These are phyloP conservation scores for Anoplolepis gracilipes DNA, from an alignment of 1,140 invertebrate genomes.

Conservation along the genomic window DNA sequence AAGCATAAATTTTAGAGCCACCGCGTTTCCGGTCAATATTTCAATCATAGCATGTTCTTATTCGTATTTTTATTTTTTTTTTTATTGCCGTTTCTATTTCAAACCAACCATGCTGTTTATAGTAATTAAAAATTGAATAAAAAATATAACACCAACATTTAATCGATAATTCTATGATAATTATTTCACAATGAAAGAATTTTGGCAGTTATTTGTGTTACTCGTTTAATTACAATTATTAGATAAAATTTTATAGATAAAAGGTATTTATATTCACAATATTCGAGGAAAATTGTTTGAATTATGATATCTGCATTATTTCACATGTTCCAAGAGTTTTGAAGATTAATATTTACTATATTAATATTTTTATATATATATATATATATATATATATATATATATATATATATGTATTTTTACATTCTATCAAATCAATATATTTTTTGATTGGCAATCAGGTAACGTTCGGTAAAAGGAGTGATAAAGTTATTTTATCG, in stretches of 20 bases:
- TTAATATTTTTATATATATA: no score
- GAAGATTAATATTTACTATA: not conserved
- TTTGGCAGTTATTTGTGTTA: not conserved
- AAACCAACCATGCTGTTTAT: no score
- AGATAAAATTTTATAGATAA: not conserved
- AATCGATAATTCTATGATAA: not conserved
- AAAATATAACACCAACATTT: not conserved
- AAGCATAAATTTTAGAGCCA: conserved; percentile 64
- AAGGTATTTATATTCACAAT: not conserved
- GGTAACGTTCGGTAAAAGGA: not conserved
- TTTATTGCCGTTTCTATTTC: not conserved
- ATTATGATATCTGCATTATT: not conserved
- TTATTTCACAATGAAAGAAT: not conserved
- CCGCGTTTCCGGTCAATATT: conserved; percentile 37
- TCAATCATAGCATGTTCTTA: conserved; percentile 4
- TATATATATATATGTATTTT: no score
- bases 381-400: no score
- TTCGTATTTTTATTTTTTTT: not conserved
- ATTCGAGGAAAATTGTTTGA: not conserved
- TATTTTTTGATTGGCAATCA: not conserved
- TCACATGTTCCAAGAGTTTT: not conserved
- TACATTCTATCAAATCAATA: not conserved
- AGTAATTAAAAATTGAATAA: not conserved
- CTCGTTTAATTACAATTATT: not conserved
- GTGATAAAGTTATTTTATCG: conserved; percentile 28